Evolutionary conservation across 2,797 vertebrate species (phyloP), one percentile per base, ranked within the genome.

Genomic region (Helostoma temminkii): DNA sequence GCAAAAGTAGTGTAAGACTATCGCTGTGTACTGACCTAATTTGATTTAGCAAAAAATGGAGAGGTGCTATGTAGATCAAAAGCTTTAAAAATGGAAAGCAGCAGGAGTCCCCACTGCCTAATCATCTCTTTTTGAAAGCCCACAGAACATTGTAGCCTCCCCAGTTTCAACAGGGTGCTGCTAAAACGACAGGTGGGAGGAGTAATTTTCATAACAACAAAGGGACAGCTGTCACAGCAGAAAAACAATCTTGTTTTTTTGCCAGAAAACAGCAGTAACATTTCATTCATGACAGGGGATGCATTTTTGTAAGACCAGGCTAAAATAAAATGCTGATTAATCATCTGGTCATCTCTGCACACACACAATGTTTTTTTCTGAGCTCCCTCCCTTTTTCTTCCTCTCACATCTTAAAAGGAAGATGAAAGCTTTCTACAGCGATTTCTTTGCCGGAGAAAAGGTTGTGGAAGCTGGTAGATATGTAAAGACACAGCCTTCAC

Each of bases 1-100:
- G 76, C 39, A 53, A 47, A 76, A 86, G 76, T 53, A 77, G 63
- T 50, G 59, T 52, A 66, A 65, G 71, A 65, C 67, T 67, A 78
- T 84, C 81, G 59, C 89, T 79, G 80, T 79, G 55, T 76, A 65
- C 79, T 82, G 85, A 84, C 81, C 80, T 84, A 89, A 90, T 90
- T 88, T 86, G 53, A 75, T 86, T 85, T 81, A 69, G 76, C 75
- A 80, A 73, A 90, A 8, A 85, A 80, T 56, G 45, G 49, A 85
- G 81, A 86, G 76, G 81, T 78, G 69, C 73, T 65, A 42, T 7
- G 34, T 28, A 84, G 76, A 89, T 89, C 84, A 86, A 85, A 89
- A 78, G 83, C 78, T 71, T 79, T 64, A 50, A 74, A 83, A 85
- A 82, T 76, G 83, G 72, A 76, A 78, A 74, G 73, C 82, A 71